These are phyloP conservation scores for Epiblema foenella DNA, from an alignment of 2,888 invertebrate species.

Conservation along the genomic window DNA sequence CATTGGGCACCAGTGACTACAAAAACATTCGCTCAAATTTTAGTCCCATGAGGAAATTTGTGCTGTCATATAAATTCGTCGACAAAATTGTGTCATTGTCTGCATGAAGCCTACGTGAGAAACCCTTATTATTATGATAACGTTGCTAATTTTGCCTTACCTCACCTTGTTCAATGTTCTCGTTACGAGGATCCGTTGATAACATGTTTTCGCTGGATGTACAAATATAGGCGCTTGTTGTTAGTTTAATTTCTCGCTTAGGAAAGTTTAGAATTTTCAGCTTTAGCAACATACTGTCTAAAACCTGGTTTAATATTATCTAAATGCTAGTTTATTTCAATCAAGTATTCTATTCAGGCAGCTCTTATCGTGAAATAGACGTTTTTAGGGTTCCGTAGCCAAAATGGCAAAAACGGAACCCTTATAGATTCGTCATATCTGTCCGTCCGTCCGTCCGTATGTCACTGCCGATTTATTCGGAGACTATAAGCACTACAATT, in stretches of 20 bases:
- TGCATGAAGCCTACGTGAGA: conserved; percentile 21
- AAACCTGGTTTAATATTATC: background rate
- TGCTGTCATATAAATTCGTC: background rate
- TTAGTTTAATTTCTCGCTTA: conserved; percentile 23
- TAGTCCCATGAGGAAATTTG: background rate
- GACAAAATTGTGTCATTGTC: conserved; percentile 5
- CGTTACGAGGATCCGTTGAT: conserved; percentile 39
- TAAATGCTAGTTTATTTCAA: background rate
- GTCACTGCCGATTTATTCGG: too few relatives aligned
- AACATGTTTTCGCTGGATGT: conserved; percentile 31
- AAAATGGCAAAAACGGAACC: too few relatives aligned
- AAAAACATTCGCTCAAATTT: background rate
- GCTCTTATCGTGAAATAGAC: too few relatives aligned
- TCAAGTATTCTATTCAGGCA: too few relatives aligned
- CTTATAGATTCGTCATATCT: too few relatives aligned
- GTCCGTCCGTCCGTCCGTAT: too few relatives aligned
- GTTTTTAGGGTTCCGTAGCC: too few relatives aligned
- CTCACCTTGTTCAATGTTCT: conserved; percentile 38
- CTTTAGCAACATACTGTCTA: background rate
- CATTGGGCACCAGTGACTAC: background rate
- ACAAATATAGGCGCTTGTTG: conserved; percentile 18
- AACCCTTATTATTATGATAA: conserved; percentile 65
- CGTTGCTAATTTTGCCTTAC: conserved; percentile 64
- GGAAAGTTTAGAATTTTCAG: background rate
- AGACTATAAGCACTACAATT: too few relatives aligned